Evolutionary conservation across 2,113 vertebrate genomes (phyloP).

Genomic region (Azemiops feae): DNA sequence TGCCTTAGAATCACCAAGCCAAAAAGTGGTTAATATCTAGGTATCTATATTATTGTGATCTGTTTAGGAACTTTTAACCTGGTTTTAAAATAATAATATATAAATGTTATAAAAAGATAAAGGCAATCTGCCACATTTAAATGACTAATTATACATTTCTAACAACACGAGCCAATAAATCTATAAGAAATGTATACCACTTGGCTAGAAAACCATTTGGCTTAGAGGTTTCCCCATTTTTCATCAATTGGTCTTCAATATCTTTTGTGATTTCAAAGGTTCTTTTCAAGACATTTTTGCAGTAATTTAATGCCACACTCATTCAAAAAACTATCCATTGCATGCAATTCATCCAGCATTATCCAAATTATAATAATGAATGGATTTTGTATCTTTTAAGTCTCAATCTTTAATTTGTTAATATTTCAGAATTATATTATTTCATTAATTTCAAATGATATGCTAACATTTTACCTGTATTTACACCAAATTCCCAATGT

Average conservation of each 20-base stretch:
- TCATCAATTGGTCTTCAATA: neutral
- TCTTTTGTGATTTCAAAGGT: neutral
- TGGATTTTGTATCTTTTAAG: neutral
- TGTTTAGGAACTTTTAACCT: neutral
- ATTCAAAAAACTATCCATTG: neutral
- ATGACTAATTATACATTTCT: neutral
- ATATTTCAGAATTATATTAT: neutral
- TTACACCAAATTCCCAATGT: neutral
- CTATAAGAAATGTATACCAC: neutral
- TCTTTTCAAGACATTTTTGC: neutral
- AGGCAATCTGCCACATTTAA: neutral
- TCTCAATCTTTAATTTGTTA: neutral
- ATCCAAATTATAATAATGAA: neutral
- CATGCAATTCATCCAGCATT: neutral
- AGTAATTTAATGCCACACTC: neutral
- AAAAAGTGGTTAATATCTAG: neutral
- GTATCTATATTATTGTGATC: neutral
- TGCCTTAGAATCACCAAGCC: too few relatives aligned
- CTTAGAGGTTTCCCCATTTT: neutral
- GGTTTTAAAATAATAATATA: neutral
- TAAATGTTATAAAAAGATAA: neutral
- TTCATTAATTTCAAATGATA: neutral
- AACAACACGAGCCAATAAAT: neutral
- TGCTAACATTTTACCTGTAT: neutral
- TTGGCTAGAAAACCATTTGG: neutral